Evolutionary conservation across 2,113 vertebrate species (phyloP), one percentile per base, ranked within the genome.

Genomic region (Turdus rufiventris): DNA sequence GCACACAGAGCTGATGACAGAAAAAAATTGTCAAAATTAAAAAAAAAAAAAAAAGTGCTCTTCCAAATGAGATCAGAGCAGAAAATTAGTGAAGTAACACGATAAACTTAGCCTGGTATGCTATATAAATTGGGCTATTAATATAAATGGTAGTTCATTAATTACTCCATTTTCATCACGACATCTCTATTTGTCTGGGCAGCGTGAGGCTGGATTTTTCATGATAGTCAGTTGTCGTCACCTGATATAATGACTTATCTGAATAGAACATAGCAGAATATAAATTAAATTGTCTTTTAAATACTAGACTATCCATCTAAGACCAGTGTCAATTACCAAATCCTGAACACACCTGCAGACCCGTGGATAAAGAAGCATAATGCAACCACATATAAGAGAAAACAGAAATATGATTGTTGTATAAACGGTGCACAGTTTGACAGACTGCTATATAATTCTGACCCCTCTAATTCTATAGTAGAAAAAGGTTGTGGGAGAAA

Each of bases 121-220:
- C 31, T 92, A 47, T 91, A 91, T 72, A 81, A 96, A 87, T 92
- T 68, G 34, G n/a, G 5, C 63, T 93, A 91, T 92, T 91, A 93
- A 92, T 94, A 71, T 51, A 79, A 91, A 93, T 95, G 71, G 42
- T 92, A 54, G 50, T 96, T 96, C 71, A 96, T 95, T 96, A 93
- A 91, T 93, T 89, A 93, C 78, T 91, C 67, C 12, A 78, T 93
- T 95, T 94, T 90, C 6, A 3, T 86, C 86, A 56, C 86, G 93
- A 93, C 79, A 56, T 82, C 89, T 95, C 85, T 90, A 89, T 91
- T 88, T 85, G 34, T 91, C 84, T 79, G 90, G 12, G 7, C 38
- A 76, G 17, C 18, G 23, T 15, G 47, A 75, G 43, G 8, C 65
- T 85, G 45, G 85, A 83, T 86, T 90, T 94, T 88, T 68, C 57